A percentile compares a stretch with the other conserved stretches of the same genome.
Conservation (phyloP, 2,888 invertebrate genomes). For the Sinopyrophorus schimmeli region DNA sequence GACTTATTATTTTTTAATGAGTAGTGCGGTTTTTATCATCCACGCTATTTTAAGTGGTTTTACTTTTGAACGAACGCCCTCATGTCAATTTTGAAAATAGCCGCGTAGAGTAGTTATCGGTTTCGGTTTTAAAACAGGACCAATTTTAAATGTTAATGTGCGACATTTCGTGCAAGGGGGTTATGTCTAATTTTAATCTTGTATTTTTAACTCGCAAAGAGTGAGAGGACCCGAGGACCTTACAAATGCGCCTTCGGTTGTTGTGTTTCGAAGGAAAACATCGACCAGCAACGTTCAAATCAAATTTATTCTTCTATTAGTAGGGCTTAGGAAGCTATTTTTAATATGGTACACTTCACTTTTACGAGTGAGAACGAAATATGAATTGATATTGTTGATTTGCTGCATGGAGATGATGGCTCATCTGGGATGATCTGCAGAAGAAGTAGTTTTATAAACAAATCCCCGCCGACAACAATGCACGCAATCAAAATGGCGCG, state of each 20-base stretch:
- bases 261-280: no score
- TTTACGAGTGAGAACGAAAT: no score
- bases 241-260: no score
- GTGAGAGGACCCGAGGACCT: no score
- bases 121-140: slow-evolving; percentile 5
- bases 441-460: slow-evolving; percentile 11
- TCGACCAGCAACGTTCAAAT: no score
- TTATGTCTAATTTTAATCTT: no score
- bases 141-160: slow-evolving; percentile 23
- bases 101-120: slow-evolving; percentile 2
- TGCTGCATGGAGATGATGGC: no score
- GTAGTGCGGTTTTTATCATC: slow-evolving; percentile 15
- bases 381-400: no score
- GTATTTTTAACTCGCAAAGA: no score
- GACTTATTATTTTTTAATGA: slow-evolving; percentile 24
- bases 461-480: slow-evolving; percentile 17
- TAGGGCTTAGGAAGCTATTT: no score
- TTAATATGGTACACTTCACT: no score
- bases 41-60: slow-evolving; percentile 2
- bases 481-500: slow-evolving; percentile 26
- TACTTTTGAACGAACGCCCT: slow-evolving; percentile 8
- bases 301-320: no score
- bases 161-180: slow-evolving; percentile 24
- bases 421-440: slow-evolving; percentile 1
- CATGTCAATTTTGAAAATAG: not conserved